Percentiles rank a stretch among this genome's conserved stretches.
Evolutionary conservation across 2,113 vertebrate genomes (phyloP).

Genomic region (Neotoma lepida): DNA sequence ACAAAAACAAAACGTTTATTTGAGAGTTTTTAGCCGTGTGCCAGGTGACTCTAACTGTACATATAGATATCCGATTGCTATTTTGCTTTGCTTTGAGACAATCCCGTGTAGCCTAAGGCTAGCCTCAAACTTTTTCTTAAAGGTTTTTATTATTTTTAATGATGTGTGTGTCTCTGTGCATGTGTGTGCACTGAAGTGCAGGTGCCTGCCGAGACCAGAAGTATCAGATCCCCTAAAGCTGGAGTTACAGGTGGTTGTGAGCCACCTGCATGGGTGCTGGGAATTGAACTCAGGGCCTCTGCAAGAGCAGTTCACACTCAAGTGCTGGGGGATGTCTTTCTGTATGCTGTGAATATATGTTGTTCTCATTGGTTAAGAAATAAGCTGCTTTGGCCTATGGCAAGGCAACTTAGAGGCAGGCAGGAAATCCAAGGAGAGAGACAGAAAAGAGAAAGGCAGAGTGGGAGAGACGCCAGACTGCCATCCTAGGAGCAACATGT

Average conservation of each 20-base stretch:
- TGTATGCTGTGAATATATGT: no score
- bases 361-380: no score
- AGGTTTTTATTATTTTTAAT: neutral
- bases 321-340: neutral
- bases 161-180: neutral
- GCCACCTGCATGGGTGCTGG: neutral
- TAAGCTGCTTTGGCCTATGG: no score
- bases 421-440: no score
- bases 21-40: neutral
- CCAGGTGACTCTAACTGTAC: neutral
- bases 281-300: neutral
- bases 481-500: no score
- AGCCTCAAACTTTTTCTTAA: neutral
- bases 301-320: neutral
- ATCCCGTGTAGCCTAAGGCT: neutral
- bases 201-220: neutral
- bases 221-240: neutral
- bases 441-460: no score
- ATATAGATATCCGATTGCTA: neutral
- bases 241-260: neutral
- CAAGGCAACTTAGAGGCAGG: no score
- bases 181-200: rapidly evolving
- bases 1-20: no score
- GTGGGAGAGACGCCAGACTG: no score
- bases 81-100: neutral